A percentile compares a stretch with the other conserved stretches of the same genome.
Conservation (phyloP, 2,888 invertebrate genomes). For the Pediacus dermestoides region DNA sequence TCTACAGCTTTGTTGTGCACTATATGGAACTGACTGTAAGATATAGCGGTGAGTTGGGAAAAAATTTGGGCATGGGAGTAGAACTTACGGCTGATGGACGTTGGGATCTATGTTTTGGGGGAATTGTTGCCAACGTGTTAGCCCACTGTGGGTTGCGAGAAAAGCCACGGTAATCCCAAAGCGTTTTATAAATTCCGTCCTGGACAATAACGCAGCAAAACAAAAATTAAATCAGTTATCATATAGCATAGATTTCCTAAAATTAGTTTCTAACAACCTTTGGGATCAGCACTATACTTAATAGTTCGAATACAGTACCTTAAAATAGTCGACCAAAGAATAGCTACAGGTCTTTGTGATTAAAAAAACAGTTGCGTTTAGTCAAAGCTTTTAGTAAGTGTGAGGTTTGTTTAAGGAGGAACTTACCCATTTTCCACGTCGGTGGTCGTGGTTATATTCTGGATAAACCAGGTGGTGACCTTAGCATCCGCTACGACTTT, state of each 20-base stretch:
- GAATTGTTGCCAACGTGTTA: conserved; percentile 84
- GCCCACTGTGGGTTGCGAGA: conserved; percentile 84
- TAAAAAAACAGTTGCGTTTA: conserved; percentile 35
- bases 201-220: conserved; percentile 53
- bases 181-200: conserved; percentile 77
- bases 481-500: conserved; percentile 85
- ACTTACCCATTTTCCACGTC: conserved; percentile 60
- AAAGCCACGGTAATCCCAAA: conserved; percentile 84
- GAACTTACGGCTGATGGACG: conserved; percentile 37
- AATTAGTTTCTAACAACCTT: too few species aligned
- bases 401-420: conserved; percentile 5
- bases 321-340: conserved; percentile 89
- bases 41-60: too few species aligned
- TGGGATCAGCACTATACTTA: too few species aligned
- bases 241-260: too few species aligned
- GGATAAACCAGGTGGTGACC: conserved; percentile 81
- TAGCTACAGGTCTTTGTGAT: conserved; percentile 73
- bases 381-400: neutral
- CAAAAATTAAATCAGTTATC: too few species aligned
- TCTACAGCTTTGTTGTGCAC: conserved; percentile 76
- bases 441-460: conserved; percentile 65
- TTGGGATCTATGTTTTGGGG: conserved; percentile 55
- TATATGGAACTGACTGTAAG: conserved; percentile 67
- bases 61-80: too few species aligned
- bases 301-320: conserved; percentile 67